These are phyloP conservation scores for Callaeas wilsoni DNA, from an alignment of 2,113 vertebrate genomes.

Conservation along the genomic window DNA sequence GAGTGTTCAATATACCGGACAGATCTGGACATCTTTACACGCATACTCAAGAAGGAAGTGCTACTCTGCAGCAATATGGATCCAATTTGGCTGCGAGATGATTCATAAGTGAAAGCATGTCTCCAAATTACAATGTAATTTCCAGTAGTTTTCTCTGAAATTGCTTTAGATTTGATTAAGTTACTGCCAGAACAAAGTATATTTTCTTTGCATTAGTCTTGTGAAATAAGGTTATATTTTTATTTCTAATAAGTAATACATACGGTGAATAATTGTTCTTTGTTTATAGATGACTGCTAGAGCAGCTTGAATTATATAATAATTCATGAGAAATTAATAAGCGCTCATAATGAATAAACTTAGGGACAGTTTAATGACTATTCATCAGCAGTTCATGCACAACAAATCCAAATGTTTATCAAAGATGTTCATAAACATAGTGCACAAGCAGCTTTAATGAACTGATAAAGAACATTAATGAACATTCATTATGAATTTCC, in stretches of 20 bases:
- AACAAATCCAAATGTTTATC: slow-evolving; percentile 69
- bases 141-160: background rate
- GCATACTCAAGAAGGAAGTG: background rate
- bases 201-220: slow-evolving; percentile 7
- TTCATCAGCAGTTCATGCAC: slow-evolving; percentile 66
- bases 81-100: background rate
- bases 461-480: slow-evolving; percentile 62
- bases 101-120: background rate
- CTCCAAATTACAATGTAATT: background rate
- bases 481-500: slow-evolving; percentile 57
- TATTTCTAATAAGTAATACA: slow-evolving; percentile 36
- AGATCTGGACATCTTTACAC: background rate
- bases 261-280: slow-evolving; percentile 5
- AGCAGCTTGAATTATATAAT: slow-evolving; percentile 48
- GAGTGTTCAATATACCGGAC: background rate
- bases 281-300: slow-evolving; percentile 36
- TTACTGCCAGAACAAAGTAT: background rate
- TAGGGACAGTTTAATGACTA: slow-evolving; percentile 67
- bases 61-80: background rate
- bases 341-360: slow-evolving; percentile 64
- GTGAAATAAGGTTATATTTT: background rate
- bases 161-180: background rate
- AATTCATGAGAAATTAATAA: slow-evolving; percentile 69
- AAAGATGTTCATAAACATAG: slow-evolving; percentile 65
- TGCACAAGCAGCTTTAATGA: slow-evolving; percentile 58